Evolutionary conservation across 1,140 invertebrate genomes (phyloP).

Genomic region (Aethina tumida): DNA sequence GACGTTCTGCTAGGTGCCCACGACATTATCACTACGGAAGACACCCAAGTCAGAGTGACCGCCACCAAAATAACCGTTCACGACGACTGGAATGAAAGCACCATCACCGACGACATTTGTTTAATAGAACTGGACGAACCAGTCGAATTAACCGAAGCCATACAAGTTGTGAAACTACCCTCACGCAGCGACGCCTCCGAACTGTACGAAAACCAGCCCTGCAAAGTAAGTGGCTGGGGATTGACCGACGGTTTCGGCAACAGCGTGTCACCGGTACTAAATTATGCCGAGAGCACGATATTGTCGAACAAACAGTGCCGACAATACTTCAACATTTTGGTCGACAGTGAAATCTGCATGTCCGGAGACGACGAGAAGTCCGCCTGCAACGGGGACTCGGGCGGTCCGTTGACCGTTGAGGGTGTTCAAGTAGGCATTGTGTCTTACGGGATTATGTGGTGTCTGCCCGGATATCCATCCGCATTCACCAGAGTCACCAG

Average conservation of each 20-base stretch:
- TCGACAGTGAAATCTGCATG: slow-evolving; percentile 4
- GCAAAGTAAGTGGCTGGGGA: slow-evolving; percentile 7
- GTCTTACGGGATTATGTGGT: slow-evolving; percentile 39
- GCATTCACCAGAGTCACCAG: slow-evolving; percentile 33
- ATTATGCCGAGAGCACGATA: neutral
- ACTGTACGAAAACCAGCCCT: neutral
- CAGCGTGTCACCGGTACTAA: neutral
- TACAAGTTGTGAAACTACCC: neutral
- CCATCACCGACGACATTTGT: too few relatives aligned
- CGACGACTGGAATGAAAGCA: neutral
- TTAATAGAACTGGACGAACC: too few relatives aligned
- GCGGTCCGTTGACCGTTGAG: slow-evolving; percentile 41
- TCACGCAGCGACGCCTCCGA: neutral
- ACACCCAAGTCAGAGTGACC: slow-evolving; percentile 3
- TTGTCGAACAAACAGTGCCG: slow-evolving; percentile 4
- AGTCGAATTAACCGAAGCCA: too few relatives aligned
- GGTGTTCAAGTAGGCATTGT: slow-evolving; percentile 37
- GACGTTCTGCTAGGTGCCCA: slow-evolving; percentile 10
- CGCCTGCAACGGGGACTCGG: slow-evolving; percentile 37
- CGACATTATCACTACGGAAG: neutral
- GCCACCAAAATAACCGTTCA: slow-evolving; percentile 7
- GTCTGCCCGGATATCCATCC: slow-evolving; percentile 33
- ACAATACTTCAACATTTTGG: neutral
- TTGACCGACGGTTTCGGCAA: slow-evolving; percentile 1
- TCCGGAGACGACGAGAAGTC: neutral